These are phyloP conservation scores for Prorops nasuta DNA, from an alignment of 1,140 invertebrate species.

Conservation along the genomic window DNA sequence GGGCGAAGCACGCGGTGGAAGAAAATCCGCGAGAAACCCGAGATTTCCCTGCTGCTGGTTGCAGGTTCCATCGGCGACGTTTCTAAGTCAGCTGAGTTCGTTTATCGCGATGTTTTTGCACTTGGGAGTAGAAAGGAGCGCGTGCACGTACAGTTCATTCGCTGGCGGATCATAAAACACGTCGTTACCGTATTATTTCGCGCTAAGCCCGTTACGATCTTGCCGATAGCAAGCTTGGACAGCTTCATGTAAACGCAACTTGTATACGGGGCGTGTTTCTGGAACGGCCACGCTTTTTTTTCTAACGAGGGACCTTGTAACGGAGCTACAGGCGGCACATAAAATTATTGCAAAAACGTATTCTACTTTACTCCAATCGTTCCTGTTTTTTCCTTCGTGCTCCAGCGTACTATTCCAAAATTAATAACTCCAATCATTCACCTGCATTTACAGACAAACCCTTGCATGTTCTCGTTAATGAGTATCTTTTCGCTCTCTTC, in stretches of 20 bases:
- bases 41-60: slow-evolving; percentile 21
- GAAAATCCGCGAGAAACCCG: slow-evolving; percentile 7
- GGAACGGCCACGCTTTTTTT: too few species aligned
- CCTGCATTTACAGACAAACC: background rate
- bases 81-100: slow-evolving; percentile 20
- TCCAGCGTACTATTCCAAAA: background rate
- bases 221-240: slow-evolving; percentile 4
- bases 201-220: slow-evolving; percentile 5
- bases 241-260: too few species aligned
- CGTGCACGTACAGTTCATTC: slow-evolving; percentile 18
- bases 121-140: slow-evolving; percentile 34
- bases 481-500: slow-evolving; percentile 13
- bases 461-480: slow-evolving; percentile 20
- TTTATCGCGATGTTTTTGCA: slow-evolving; percentile 41
- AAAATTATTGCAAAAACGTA: too few species aligned
- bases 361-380: too few species aligned
- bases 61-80: slow-evolving; percentile 12
- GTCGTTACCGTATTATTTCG: slow-evolving; percentile 29
- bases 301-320: too few species aligned
- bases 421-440: too few species aligned
- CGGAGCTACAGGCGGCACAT: too few species aligned
- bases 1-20: slow-evolving; percentile 11
- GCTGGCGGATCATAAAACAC: slow-evolving; percentile 34
- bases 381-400: background rate
- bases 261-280: too few species aligned